phyloP scores from a whole-genome alignment of 1,140 invertebrate species.

The Cotesia vestalis region DNA sequence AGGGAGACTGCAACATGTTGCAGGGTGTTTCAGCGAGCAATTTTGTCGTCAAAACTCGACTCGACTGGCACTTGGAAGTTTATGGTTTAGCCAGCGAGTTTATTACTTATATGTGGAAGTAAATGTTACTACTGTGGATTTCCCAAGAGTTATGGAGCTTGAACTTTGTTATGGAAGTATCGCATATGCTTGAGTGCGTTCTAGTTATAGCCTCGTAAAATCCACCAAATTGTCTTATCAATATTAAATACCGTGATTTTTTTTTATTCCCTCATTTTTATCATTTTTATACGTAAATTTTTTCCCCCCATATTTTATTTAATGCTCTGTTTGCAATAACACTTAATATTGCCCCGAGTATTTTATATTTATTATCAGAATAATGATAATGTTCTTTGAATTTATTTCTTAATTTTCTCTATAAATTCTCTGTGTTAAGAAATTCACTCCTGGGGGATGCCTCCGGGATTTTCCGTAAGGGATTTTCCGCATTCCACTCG shows the following conservation, averaged over 20 bases:
- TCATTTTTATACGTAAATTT: neutral
- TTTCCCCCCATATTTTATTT: too few relatives aligned
- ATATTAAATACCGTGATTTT: conserved; percentile 3
- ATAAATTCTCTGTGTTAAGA: too few relatives aligned
- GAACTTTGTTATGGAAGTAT: conserved; percentile 15
- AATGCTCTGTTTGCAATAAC: too few relatives aligned
- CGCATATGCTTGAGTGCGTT: conserved; percentile 10
- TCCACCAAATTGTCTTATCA: conserved; percentile 18
- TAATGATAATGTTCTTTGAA: too few relatives aligned
- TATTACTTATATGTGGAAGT: conserved; percentile 35
- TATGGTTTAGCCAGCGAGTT: conserved; percentile 27
- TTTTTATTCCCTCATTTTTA: neutral
- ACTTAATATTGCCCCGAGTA: too few relatives aligned
- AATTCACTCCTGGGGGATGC: too few relatives aligned
- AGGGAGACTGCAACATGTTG: conserved; percentile 31
- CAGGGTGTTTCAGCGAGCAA: conserved; percentile 8
- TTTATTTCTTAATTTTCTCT: too few relatives aligned
- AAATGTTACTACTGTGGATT: conserved; percentile 31
- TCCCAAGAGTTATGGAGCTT: conserved; percentile 31
- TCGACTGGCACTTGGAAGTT: conserved; percentile 15
- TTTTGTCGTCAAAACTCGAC: conserved; percentile 28
- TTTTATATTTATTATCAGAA: too few relatives aligned
- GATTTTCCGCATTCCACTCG: too few relatives aligned
- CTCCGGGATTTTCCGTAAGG: too few relatives aligned
- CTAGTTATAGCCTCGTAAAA: conserved; percentile 31